Base-by-base conservation (phyloP, 2,888 invertebrate genomes). In the Drosophila quinaria region DNA sequence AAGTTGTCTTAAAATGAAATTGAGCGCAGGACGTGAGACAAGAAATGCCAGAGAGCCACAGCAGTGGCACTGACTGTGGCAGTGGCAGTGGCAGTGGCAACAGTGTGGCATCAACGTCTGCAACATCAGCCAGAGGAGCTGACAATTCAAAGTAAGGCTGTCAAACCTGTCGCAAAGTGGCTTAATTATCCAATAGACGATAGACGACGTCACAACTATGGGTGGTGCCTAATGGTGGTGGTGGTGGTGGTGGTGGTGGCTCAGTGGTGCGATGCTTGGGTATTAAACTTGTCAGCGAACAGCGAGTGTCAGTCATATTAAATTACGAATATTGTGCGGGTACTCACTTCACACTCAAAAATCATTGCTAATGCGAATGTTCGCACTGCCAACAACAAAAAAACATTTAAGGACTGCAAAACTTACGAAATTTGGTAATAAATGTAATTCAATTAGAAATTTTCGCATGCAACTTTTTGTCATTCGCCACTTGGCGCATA, bases 101-200 rank as follows among this genome's bases (percentile, higher is more conserved):
- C 3, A 22, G 4, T 15, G 46, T 42, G 74, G 55, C 54, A 71
- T 17, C 58, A 70, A 60, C 70, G 64, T 76, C 77, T 54, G 58
- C 64, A 33, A 15, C 62, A 54, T 62, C 61, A 47, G 67, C 69
- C 47, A 49, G 74, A 63, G 56, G 52, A 52, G 74, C 58, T 81
- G 82, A 78, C 82, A 81, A 79, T 70, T 69, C 77, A 90, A 87
- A 87, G 82, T 86, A 70, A 70, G 70, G 73, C 86, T 87, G 87
- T 90, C 87, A 87, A 85, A 90, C 75, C 88, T 86, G 86, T 80
- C 82, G 75, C 82, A 80, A 89, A 87, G 80, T 88, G 90, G 87
- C 86, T 90, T 86, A 86, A 86, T 86, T 86, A 89, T 87, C 90
- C 80, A 85, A 89, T 89, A 89, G 83, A 87, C 87, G 89, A 64